Percentiles rank a stretch among this genome's conserved stretches.
phyloP scores from a whole-genome alignment of 64 coral and sea anemone species.

The Actinia tenebrosa region DNA sequence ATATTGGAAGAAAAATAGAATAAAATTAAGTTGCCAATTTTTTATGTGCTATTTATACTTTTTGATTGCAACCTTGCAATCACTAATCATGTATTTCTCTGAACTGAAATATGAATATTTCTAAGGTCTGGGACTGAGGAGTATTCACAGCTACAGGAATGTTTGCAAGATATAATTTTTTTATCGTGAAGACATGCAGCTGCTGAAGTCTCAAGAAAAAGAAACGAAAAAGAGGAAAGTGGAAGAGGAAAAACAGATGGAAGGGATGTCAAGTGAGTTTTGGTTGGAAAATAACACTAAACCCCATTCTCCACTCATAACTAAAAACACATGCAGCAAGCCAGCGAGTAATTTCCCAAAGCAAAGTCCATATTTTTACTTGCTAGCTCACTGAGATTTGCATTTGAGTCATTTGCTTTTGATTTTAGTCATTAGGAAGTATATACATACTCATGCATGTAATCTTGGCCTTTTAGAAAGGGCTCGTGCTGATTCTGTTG shows the following conservation, averaged over 20 bases:
- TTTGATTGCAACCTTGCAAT: background rate
- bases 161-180: background rate
- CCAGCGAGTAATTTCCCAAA: no score
- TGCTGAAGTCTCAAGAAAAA: background rate
- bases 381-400: no score
- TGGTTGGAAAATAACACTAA: no score
- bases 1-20: no score
- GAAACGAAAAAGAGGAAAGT: background rate
- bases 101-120: background rate
- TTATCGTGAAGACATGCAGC: constrained; percentile 3
- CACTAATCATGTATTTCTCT: background rate
- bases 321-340: no score
- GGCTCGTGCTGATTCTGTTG: background rate
- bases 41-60: no score
- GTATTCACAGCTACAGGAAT: background rate
- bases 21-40: no score
- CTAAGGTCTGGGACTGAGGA: background rate
- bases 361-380: no score
- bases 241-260: background rate
- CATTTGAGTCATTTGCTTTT: no score
- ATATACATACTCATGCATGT: background rate
- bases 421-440: background rate
- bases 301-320: no score
- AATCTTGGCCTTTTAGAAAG: background rate
- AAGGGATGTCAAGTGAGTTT: background rate